Conservation (phyloP, 2,888 invertebrate species). For the Mythimna lalbum region DNA sequence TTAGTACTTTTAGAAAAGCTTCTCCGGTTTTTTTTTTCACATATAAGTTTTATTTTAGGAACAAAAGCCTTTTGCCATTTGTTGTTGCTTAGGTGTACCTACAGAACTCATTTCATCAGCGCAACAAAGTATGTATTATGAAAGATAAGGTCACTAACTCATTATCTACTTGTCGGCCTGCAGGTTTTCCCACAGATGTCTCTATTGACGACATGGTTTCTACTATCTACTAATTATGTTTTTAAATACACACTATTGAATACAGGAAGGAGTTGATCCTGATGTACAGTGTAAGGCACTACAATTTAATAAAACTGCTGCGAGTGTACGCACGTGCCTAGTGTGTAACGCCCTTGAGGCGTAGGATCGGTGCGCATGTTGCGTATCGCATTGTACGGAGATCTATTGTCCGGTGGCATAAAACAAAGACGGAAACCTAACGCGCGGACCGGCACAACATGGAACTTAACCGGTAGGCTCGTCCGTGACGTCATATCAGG, state of each 20-base stretch:
- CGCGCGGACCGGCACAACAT: conserved; percentile 64
- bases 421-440: conserved; percentile 82
- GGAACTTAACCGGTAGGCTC: conserved; percentile 60
- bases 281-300: conserved; percentile 11
- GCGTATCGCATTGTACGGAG: conserved; percentile 82
- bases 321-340: conserved; percentile 70
- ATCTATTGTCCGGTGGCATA: conserved; percentile 73
- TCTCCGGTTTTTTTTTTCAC: too few relatives aligned
- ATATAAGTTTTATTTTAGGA: not conserved
- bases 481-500: conserved; percentile 54
- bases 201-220: not conserved
- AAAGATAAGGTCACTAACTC: conserved; percentile 11
- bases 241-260: not conserved
- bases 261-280: not conserved
- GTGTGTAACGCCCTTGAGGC: conserved; percentile 76
- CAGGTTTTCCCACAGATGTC: conserved; percentile 1
- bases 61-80: not conserved
- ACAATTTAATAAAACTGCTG: conserved; percentile 39
- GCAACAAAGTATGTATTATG: conserved; percentile 14
- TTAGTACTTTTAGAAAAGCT: too few relatives aligned
- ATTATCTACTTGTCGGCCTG: conserved; percentile 7
- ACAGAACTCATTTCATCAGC: not conserved
- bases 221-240: not conserved
- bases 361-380: conserved; percentile 71
- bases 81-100: not conserved